Conservation (phyloP, 2,888 invertebrate species). For the Platycnemis pennipes region DNA sequence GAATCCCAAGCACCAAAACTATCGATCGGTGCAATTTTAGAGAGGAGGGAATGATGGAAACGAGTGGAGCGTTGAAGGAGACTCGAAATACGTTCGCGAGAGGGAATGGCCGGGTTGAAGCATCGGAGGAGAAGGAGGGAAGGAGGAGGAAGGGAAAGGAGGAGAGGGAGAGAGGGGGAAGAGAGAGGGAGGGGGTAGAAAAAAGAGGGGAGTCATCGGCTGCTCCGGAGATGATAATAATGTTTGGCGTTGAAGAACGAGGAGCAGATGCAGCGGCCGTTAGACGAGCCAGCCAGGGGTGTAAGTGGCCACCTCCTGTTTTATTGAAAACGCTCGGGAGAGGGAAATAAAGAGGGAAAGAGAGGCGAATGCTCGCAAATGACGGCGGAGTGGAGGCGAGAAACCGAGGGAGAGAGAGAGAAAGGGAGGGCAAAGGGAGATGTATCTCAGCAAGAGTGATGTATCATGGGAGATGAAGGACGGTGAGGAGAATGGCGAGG, state of each 20-base stretch:
- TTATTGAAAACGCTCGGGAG: slow-evolving; percentile 46
- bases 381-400: slow-evolving; percentile 2
- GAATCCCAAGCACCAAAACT: background rate
- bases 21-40: background rate
- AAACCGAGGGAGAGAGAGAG: background rate
- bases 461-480: background rate
- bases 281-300: slow-evolving; percentile 15
- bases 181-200: background rate
- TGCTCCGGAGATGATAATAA: slow-evolving; percentile 28
- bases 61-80: background rate
- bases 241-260: slow-evolving; percentile 66
- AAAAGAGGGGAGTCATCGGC: slow-evolving; percentile 16
- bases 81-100: background rate
- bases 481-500: background rate
- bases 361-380: slow-evolving; percentile 35
- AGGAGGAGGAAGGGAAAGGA: background rate
- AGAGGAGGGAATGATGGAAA: background rate
- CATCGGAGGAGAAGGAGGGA: background rate
- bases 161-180: background rate
- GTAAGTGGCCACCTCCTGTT: slow-evolving; percentile 64
- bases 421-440: background rate
- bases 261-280: slow-evolving; percentile 55
- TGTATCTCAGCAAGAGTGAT: background rate
- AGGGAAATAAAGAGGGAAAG: background rate
- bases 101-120: background rate